These are phyloP conservation scores for Amphipyra berbera DNA, from an alignment of 2,888 invertebrate species.

Conservation along the genomic window DNA sequence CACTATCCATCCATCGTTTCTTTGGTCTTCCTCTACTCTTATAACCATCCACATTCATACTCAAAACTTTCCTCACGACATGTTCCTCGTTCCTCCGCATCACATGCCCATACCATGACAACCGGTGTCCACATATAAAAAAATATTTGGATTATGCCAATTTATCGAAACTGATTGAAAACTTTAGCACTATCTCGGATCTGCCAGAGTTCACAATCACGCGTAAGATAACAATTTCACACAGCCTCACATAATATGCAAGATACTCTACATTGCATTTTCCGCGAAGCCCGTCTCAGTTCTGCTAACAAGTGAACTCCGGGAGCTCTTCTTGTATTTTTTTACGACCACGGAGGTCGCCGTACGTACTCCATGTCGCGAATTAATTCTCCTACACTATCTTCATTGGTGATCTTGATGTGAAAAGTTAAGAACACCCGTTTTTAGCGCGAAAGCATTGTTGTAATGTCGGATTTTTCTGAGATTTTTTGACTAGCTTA, in stretches of 20 bases:
- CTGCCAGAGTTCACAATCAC: slow-evolving; percentile 17
- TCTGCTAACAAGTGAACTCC: slow-evolving; percentile 54
- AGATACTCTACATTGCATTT: slow-evolving; percentile 42
- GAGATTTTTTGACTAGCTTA: slow-evolving; percentile 53
- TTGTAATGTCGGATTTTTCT: slow-evolving; percentile 52
- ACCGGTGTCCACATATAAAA: too few relatives aligned
- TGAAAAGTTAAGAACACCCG: slow-evolving; percentile 55
- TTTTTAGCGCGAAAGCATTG: slow-evolving; percentile 60
- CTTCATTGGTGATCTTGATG: slow-evolving; percentile 65
- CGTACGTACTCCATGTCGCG: slow-evolving; percentile 51
- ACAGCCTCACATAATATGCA: slow-evolving; percentile 32
- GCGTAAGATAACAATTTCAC: slow-evolving; percentile 20
- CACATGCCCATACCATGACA: too few relatives aligned
- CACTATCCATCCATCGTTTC: too few relatives aligned
- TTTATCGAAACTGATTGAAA: too few relatives aligned
- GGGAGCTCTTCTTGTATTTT: slow-evolving; percentile 54
- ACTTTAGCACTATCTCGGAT: neutral
- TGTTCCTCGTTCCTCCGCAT: too few relatives aligned
- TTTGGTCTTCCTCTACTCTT: too few relatives aligned
- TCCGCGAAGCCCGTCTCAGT: slow-evolving; percentile 56
- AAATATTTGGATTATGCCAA: too few relatives aligned
- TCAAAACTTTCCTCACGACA: too few relatives aligned
- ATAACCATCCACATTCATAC: too few relatives aligned
- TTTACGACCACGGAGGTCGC: slow-evolving; percentile 63
- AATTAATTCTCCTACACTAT: slow-evolving; percentile 67